Conservation (phyloP, 2,888 invertebrate genomes). For the Sarcophaga rosellei region DNA sequence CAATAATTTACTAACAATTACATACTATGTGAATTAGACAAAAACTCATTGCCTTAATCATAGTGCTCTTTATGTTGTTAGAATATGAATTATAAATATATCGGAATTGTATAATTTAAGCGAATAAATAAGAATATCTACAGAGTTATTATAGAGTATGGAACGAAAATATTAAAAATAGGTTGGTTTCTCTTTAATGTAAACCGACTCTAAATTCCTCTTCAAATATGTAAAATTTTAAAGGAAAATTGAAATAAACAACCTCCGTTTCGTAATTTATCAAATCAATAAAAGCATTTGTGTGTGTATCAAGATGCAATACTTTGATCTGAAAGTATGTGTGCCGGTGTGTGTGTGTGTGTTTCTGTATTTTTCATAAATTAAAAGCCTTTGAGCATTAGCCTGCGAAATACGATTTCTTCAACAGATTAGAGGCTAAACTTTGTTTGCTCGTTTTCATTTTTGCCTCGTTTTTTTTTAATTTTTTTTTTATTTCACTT, state of each 20-base stretch:
- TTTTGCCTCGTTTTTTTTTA: background rate
- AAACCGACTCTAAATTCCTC: too few species aligned
- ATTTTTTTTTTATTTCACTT: slow-evolving; percentile 32
- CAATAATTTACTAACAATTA: too few species aligned
- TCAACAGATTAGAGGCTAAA: slow-evolving; percentile 47
- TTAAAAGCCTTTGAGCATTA: slow-evolving; percentile 49
- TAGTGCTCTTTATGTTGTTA: too few species aligned
- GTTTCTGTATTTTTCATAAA: slow-evolving; percentile 17
- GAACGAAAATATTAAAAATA: background rate
- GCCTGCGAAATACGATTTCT: slow-evolving; percentile 45
- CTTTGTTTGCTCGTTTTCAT: slow-evolving; percentile 24
- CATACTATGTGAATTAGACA: too few species aligned
- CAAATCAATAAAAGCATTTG: slow-evolving; percentile 36
- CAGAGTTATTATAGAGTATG: too few species aligned
- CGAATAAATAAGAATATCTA: too few species aligned
- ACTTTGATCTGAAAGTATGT: background rate
- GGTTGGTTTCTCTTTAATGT: too few species aligned
- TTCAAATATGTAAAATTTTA: background rate
- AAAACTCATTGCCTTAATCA: too few species aligned
- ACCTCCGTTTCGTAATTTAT: background rate
- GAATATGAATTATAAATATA: too few species aligned
- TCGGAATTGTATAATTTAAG: too few species aligned
- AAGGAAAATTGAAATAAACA: background rate
- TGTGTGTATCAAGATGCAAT: background rate
- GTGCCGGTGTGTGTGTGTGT: background rate